These are phyloP conservation scores for Echinometra lucunter DNA, from an alignment of 53 echinoderm and acorn worm genomes.

Conservation along the genomic window DNA sequence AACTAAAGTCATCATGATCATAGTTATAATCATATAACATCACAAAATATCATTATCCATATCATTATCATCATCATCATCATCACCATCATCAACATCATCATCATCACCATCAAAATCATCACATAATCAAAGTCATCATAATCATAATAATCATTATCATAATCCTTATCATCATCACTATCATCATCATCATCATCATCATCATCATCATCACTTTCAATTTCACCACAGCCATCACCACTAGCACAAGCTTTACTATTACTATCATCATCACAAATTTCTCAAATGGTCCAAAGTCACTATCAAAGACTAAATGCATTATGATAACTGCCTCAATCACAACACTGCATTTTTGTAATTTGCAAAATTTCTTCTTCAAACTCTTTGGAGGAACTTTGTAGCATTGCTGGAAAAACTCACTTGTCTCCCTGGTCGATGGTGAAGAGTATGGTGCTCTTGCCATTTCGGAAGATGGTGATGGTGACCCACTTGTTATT, in stretches of 20 bases:
- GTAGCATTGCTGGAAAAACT: constrained; percentile 45
- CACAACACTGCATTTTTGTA: too few species aligned
- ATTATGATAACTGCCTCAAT: too few species aligned
- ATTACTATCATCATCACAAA: constrained; percentile 27
- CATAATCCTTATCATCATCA: constrained; percentile 44
- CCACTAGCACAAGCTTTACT: constrained; percentile 39
- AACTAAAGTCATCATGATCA: too few species aligned
- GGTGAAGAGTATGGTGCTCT: constrained; percentile 4
- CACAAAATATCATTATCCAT: too few species aligned
- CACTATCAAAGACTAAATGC: too few species aligned
- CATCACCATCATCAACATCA: too few species aligned
- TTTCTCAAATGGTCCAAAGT: too few species aligned
- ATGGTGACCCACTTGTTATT: constrained; percentile 69
- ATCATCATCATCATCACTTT: constrained; percentile 42
- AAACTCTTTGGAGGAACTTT: too few species aligned
- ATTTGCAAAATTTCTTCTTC: too few species aligned
- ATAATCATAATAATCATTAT: not conserved
- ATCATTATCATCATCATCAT: too few species aligned
- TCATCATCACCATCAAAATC: constrained; percentile 45
- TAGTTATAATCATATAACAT: too few species aligned
- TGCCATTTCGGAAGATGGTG: constrained; percentile 2
- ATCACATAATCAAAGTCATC: too few species aligned
- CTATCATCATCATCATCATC: constrained; percentile 46
- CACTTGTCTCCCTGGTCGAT: constrained; percentile 27
- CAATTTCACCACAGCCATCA: constrained; percentile 43